A percentile compares a stretch with the other conserved stretches of the same genome.
phyloP scores from a whole-genome alignment of 2,113 vertebrate genomes.

The Lasiurus cinereus region DNA sequence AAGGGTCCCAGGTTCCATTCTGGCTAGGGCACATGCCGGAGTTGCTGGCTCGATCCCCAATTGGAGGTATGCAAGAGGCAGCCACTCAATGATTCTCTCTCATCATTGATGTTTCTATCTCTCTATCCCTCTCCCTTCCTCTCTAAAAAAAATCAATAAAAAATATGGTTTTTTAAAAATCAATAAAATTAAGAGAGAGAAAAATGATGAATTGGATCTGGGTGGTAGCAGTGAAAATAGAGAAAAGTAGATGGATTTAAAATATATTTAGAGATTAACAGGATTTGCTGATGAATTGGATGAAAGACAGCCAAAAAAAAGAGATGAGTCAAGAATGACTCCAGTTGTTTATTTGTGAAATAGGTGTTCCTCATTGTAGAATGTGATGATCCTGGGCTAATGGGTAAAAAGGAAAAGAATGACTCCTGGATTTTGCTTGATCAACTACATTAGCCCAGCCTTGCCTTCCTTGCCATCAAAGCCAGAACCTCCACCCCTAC shows the following conservation, averaged over 20 bases:
- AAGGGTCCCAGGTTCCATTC: too few relatives aligned
- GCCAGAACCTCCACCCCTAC: background rate
- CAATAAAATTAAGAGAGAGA: too few relatives aligned
- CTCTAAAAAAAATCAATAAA: too few relatives aligned
- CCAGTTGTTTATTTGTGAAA: slow-evolving; percentile 15
- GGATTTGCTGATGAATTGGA: slow-evolving; percentile 20
- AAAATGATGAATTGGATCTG: background rate
- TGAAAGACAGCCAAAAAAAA: slow-evolving; percentile 52
- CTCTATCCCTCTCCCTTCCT: too few relatives aligned
- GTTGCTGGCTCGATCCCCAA: too few relatives aligned
- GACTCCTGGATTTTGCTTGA: background rate
- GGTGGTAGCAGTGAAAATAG: background rate
- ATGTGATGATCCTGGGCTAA: background rate
- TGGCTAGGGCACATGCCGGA: too few relatives aligned
- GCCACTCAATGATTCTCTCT: too few relatives aligned
- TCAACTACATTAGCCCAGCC: background rate
- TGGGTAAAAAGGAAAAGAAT: background rate
- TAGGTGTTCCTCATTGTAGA: background rate
- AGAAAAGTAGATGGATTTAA: background rate
- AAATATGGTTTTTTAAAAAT: too few relatives aligned
- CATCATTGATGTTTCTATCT: too few relatives aligned
- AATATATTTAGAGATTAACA: background rate
- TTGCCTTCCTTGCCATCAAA: background rate
- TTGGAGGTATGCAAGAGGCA: too few relatives aligned
- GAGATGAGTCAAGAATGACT: slow-evolving; percentile 61